phyloP scores from a whole-genome alignment of 2,797 vertebrate genomes.

The Danio kyathit region DNA sequence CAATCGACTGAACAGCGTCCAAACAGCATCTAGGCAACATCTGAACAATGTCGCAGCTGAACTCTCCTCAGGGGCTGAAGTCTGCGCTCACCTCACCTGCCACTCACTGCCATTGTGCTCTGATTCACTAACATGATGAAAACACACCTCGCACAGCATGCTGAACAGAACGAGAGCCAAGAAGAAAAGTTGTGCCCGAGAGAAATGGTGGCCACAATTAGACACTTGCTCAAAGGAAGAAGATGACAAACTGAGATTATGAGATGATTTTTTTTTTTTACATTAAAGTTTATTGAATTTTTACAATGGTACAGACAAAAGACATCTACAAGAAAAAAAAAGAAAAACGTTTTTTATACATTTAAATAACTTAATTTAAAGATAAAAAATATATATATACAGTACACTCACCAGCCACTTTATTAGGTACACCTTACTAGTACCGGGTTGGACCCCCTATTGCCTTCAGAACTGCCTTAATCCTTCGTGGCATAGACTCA shows the following conservation, averaged over 20 bases:
- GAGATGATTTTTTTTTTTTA: neutral
- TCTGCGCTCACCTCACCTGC: slow-evolving; percentile 28
- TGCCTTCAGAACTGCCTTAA: too few species aligned
- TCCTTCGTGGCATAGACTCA: too few species aligned
- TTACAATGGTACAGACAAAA: too few species aligned
- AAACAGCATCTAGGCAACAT: slow-evolving; percentile 27
- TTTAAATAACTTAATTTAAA: too few species aligned
- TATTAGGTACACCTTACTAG: too few species aligned
- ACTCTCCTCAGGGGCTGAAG: neutral
- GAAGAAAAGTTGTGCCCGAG: neutral
- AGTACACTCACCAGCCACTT: too few species aligned
- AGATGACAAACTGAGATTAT: neutral
- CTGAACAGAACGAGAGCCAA: neutral
- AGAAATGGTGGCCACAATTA: neutral
- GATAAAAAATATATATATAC: too few species aligned
- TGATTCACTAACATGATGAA: slow-evolving; percentile 16
- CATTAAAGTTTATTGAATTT: too few species aligned
- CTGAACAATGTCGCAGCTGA: slow-evolving; percentile 32
- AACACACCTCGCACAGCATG: slow-evolving; percentile 6
- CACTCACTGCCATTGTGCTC: slow-evolving; percentile 4
- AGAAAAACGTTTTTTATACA: too few species aligned
- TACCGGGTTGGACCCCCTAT: too few species aligned
- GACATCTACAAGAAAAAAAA: too few species aligned
- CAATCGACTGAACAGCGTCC: slow-evolving; percentile 12
- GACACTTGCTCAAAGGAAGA: neutral